Conservation (phyloP, 2,888 invertebrate species). For the Dryococelus australis region DNA sequence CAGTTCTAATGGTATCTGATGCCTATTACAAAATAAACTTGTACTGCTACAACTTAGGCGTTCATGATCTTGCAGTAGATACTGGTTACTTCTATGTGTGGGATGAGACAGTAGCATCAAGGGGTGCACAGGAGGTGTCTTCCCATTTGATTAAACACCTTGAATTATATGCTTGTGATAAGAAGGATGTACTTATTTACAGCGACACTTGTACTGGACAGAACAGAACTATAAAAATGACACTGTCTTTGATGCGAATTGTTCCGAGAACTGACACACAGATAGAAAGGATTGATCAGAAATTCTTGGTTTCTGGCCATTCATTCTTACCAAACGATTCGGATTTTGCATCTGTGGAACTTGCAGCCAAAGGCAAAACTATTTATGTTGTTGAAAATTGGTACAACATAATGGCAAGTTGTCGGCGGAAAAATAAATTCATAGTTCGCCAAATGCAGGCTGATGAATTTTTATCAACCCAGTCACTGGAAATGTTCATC, state of each 20-base stretch:
- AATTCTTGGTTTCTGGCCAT: conserved; percentile 45
- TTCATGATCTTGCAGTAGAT: conserved; percentile 50
- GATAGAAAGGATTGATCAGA: conserved; percentile 39
- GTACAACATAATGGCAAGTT: not conserved
- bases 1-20: conserved; percentile 49
- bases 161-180: conserved; percentile 6
- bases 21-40: conserved; percentile 52
- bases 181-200: conserved; percentile 47
- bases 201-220: conserved; percentile 48
- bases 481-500: not conserved
- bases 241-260: not conserved
- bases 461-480: not conserved
- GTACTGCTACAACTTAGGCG: conserved; percentile 50
- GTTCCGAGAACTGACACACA: conserved; percentile 29
- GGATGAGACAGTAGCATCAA: conserved; percentile 52
- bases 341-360: conserved; percentile 44
- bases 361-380: conserved; percentile 28
- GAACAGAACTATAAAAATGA: conserved; percentile 45
- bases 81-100: conserved; percentile 51
- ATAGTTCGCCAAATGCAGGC: not conserved
- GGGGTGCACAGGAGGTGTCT: conserved; percentile 51
- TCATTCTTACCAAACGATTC: conserved; percentile 45
- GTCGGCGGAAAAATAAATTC: not conserved
- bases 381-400: conserved; percentile 10
- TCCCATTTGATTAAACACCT: conserved; percentile 50